A percentile compares a stretch with the other conserved stretches of the same genome.
Evolutionary conservation across 2,888 invertebrate species (phyloP).

Genomic region (Cephus nigrinus): DNA sequence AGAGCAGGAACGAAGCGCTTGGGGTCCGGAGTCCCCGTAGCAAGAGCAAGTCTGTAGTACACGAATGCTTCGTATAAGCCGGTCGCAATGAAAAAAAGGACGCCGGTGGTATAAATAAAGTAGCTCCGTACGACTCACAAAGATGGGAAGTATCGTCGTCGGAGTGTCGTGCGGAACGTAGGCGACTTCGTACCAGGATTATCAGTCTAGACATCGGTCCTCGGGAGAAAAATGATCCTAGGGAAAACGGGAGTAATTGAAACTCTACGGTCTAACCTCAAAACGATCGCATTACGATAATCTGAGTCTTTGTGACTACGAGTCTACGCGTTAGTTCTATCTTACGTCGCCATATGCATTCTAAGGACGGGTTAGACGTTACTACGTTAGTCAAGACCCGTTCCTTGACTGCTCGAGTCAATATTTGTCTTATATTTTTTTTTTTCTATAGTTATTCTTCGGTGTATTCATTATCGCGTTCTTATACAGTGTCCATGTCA

Average conservation of each 20-base stretch:
- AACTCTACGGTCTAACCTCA: slow-evolving; percentile 1
- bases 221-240: not conserved
- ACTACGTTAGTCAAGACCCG: not conserved
- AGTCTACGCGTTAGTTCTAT: not conserved
- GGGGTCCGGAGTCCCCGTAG: not conserved
- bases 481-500: not conserved
- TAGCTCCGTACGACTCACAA: not conserved
- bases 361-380: not conserved
- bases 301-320: not conserved
- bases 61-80: not conserved
- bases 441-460: not conserved
- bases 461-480: not conserved
- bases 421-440: not conserved
- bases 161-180: slow-evolving; percentile 1
- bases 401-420: not conserved
- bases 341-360: not conserved
- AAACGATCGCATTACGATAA: slow-evolving; percentile 10
- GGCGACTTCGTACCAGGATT: slow-evolving; percentile 2
- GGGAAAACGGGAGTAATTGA: slow-evolving; percentile 3
- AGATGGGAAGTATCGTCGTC: not conserved
- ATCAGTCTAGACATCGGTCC: slow-evolving; percentile 10
- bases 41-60: not conserved
- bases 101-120: slow-evolving; percentile 5
- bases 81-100: not conserved
- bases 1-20: not conserved